Percentiles rank a stretch among this genome's conserved stretches.
Conservation (phyloP, 1,140 invertebrate species). For the Hyles euphorbiae region DNA sequence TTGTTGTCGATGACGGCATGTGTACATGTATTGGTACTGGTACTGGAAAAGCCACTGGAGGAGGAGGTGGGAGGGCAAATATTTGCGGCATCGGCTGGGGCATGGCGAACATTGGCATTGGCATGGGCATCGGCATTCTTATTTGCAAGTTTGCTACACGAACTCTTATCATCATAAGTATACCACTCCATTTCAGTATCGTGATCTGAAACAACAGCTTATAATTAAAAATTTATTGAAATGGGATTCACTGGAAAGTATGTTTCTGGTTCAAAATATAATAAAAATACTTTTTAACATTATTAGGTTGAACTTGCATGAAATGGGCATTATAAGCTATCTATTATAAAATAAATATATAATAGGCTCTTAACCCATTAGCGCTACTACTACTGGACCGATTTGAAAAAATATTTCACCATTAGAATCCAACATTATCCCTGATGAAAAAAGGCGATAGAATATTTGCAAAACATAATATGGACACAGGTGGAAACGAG, state of each 20-base stretch:
- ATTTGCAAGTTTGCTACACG: constrained; percentile 9
- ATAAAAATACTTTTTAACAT: too few relatives aligned
- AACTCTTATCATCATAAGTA: constrained; percentile 1
- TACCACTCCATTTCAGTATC: constrained; percentile 11
- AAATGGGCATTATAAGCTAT: too few relatives aligned
- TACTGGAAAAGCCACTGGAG: constrained; percentile 25
- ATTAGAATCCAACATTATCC: too few relatives aligned
- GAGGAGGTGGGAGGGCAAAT: constrained; percentile 23
- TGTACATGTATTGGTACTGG: constrained; percentile 15
- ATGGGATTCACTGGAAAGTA: too few relatives aligned
- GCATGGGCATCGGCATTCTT: constrained; percentile 6
- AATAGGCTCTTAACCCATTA: too few relatives aligned
- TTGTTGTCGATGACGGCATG: constrained; percentile 14
- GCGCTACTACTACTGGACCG: constrained; percentile 17
- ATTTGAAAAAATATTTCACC: constrained; percentile 9
- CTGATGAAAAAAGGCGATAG: too few relatives aligned
- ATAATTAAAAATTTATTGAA: too few relatives aligned
- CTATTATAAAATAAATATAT: too few relatives aligned
- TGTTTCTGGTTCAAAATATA: too few relatives aligned
- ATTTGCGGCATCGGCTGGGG: constrained; percentile 13
- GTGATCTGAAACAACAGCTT: constrained; percentile 5
- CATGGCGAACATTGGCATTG: background rate
- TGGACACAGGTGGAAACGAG: too few relatives aligned
- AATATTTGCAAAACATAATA: too few relatives aligned
- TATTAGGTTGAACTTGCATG: too few relatives aligned